Percentiles rank a stretch among this genome's conserved stretches.
Conservation (phyloP, 2,888 invertebrate species). For the Pterostichus madidus region DNA sequence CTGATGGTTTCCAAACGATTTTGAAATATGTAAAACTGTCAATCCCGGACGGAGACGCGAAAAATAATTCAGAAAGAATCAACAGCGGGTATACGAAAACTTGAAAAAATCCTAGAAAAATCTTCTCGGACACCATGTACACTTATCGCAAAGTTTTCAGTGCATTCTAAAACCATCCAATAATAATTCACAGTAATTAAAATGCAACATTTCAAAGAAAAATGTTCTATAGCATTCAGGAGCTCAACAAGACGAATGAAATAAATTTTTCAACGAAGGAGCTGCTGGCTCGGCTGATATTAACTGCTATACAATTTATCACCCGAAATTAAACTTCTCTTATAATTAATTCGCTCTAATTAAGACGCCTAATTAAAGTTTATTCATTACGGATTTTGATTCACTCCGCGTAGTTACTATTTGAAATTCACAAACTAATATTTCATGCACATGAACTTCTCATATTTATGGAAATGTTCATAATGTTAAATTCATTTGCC, state of each 20-base stretch:
- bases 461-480: conserved; percentile 19
- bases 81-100: too few relatives aligned
- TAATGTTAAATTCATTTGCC: background rate
- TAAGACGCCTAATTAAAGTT: conserved; percentile 55
- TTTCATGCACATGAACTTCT: conserved; percentile 33
- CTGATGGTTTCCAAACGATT: too few relatives aligned
- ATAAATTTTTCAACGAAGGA: conserved; percentile 35
- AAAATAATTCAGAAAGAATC: too few relatives aligned
- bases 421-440: conserved; percentile 23
- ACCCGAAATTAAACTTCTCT: conserved; percentile 51
- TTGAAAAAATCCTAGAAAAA: too few relatives aligned
- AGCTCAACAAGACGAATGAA: conserved; percentile 32
- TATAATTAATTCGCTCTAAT: conserved; percentile 52
- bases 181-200: conserved; percentile 32
- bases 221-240: background rate
- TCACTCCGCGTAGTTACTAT: background rate
- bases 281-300: conserved; percentile 14
- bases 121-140: too few relatives aligned
- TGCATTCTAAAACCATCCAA: background rate
- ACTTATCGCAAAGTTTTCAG: too few relatives aligned
- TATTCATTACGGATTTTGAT: conserved; percentile 53
- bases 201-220: conserved; percentile 36
- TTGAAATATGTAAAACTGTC: too few relatives aligned
- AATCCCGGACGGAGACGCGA: too few relatives aligned
- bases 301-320: conserved; percentile 50